These are phyloP conservation scores for Dryocosmus kuriphilus DNA, from an alignment of 2,888 invertebrate species.

Conservation along the genomic window DNA sequence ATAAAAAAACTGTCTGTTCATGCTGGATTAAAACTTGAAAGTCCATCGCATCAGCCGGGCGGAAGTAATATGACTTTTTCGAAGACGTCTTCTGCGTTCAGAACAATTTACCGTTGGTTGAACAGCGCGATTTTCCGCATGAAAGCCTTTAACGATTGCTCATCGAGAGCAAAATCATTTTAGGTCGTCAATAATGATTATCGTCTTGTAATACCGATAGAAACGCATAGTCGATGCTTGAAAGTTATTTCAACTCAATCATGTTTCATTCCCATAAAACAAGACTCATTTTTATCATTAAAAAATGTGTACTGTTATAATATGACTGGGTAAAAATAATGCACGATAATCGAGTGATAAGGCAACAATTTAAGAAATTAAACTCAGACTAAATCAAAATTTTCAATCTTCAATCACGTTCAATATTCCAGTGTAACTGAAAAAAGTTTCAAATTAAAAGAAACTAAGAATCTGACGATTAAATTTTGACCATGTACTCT, in stretches of 20 bases:
- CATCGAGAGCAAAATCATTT: slow-evolving; percentile 18
- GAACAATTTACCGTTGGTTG: slow-evolving; percentile 59
- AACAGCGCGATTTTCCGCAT: slow-evolving; percentile 61
- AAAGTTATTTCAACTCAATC: too few species aligned
- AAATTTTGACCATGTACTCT: too few species aligned
- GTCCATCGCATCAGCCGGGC: slow-evolving; percentile 24
- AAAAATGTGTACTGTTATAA: not conserved
- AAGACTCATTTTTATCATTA: not conserved
- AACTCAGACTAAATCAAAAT: too few species aligned
- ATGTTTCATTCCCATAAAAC: too few species aligned
- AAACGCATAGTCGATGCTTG: not conserved
- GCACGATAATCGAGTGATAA: not conserved
- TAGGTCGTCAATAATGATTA: slow-evolving; percentile 35
- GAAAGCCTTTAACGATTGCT: slow-evolving; percentile 56
- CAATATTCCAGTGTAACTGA: too few species aligned
- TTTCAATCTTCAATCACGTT: too few species aligned
- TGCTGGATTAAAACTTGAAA: not conserved
- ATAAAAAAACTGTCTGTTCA: not conserved
- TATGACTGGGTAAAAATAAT: not conserved
- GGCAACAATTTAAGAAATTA: too few species aligned
- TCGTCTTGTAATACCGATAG: not conserved
- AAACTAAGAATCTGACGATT: not conserved
- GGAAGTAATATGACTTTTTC: slow-evolving; percentile 44
- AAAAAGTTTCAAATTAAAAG: too few species aligned
- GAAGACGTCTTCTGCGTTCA: slow-evolving; percentile 43